Base-by-base conservation (phyloP, 2,888 invertebrate genomes). In the Seladonia tumulorum region DNA sequence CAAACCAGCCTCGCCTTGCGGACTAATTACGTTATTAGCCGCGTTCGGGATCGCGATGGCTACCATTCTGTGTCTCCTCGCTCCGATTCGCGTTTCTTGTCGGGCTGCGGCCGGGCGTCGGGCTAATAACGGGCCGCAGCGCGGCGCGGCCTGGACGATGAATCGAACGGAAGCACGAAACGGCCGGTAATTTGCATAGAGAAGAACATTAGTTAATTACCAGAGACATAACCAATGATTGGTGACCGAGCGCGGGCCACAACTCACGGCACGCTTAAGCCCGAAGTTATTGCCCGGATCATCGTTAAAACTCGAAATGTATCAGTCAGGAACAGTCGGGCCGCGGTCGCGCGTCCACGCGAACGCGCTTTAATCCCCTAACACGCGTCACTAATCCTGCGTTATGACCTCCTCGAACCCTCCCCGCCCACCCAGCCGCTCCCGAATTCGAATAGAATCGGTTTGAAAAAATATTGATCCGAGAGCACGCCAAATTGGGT, bases 161-260 rank as follows among this genome's bases (percentile, higher is more conserved):
- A 80, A 90, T 90, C 85, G 86, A 87, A 87, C 82, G 83, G 82
- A 72, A 77, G 84, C 89, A 83, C 89, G 88, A 80, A 89, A 89
- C 86, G 81, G 73, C 82, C 78, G 80, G 88, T 92, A 92, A 94
- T 94, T 94, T 94, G 92, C 94, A 93, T 93, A 93, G 91, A 92
- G 93, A 94, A 95, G 94, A 95, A 94, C 95, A 95, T 94, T 94
- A 94, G 94, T 95, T 95, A 94, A 95, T 95, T 95, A 94, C 91
- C 92, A 81, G 86, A 90, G 93, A 93, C 94, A 93, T 93, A 94
- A 93, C 93, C 93, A 93, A 94, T 94, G 95, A 95, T 95, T 94
- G 94, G 95, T 95, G 94, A 93, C 94, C 92, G 92, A 89, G 90
- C 88, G 72, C 85, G 82, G 81, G 90, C 92, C 92, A 93, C 94